Evolutionary conservation across 1,140 invertebrate species (phyloP).

Genomic region (Apis dorsata): DNA sequence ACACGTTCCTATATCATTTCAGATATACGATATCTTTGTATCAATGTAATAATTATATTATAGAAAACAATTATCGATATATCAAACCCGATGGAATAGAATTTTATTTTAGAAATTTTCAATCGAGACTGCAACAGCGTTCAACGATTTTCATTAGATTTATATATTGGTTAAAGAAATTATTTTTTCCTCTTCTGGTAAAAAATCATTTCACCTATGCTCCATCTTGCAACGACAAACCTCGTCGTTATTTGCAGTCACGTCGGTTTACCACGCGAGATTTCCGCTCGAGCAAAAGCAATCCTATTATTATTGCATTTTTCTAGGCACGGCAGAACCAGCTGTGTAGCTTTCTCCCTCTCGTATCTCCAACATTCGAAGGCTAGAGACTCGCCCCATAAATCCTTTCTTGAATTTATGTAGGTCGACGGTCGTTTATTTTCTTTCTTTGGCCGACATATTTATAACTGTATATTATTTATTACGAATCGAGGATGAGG

Average conservation of each 20-base stretch:
- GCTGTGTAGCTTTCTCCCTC: background rate
- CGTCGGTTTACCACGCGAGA: slow-evolving; percentile 16
- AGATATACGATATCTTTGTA: too few relatives aligned
- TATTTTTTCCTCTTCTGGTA: too few relatives aligned
- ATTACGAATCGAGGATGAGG: background rate
- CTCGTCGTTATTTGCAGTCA: slow-evolving; percentile 3
- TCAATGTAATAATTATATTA: too few relatives aligned
- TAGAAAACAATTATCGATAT: too few relatives aligned
- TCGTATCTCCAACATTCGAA: background rate
- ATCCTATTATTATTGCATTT: slow-evolving; percentile 33
- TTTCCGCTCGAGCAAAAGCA: background rate
- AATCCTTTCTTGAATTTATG: slow-evolving; percentile 49
- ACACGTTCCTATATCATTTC: too few relatives aligned
- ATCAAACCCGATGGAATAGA: too few relatives aligned
- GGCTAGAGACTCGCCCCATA: background rate
- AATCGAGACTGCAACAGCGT: background rate
- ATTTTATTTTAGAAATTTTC: too few relatives aligned
- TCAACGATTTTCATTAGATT: too few relatives aligned
- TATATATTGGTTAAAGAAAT: too few relatives aligned
- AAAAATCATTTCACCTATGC: too few relatives aligned
- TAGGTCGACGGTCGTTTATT: slow-evolving; percentile 20
- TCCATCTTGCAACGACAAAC: background rate
- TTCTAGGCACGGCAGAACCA: slow-evolving; percentile 2
- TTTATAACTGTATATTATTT: slow-evolving; percentile 42
- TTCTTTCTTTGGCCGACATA: background rate